Evolutionary conservation across 2,888 invertebrate genomes (phyloP).

Genomic region (Tholera decimalis): DNA sequence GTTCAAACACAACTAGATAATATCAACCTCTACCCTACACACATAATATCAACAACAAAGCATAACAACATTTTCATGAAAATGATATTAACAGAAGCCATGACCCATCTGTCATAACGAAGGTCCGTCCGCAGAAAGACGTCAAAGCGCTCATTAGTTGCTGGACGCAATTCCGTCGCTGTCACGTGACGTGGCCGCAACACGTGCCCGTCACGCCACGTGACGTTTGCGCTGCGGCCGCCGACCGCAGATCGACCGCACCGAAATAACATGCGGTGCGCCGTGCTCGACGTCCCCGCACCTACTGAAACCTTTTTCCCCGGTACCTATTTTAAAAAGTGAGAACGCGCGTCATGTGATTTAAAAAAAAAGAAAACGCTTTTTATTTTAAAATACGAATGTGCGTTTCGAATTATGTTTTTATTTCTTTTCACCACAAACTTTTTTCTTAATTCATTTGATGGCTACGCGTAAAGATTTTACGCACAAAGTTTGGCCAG

Average conservation of each 20-base stretch:
- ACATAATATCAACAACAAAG: constrained; percentile 42
- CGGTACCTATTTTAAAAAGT: constrained; percentile 28
- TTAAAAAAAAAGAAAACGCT: constrained; percentile 35
- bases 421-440: constrained; percentile 9
- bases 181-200: constrained; percentile 72
- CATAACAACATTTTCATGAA: constrained; percentile 41
- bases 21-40: neutral
- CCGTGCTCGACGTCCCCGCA: constrained; percentile 32
- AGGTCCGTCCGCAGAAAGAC: constrained; percentile 68
- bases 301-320: constrained; percentile 31
- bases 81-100: constrained; percentile 65
- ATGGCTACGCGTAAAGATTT: constrained; percentile 45
- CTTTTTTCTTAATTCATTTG: constrained; percentile 45
- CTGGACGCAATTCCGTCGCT: constrained; percentile 75
- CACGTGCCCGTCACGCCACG: constrained; percentile 69
- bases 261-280: constrained; percentile 67
- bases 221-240: constrained; percentile 66
- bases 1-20: constrained; percentile 6
- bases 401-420: neutral
- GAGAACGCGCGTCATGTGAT: constrained; percentile 29
- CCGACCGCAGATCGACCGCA: constrained; percentile 70
- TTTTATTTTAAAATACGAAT: constrained; percentile 29
- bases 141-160: constrained; percentile 69
- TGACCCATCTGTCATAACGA: constrained; percentile 71
- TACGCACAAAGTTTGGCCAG: constrained; percentile 53